Conservation (phyloP, 2,888 invertebrate species). For the Himalopsyche kuldschensis region DNA sequence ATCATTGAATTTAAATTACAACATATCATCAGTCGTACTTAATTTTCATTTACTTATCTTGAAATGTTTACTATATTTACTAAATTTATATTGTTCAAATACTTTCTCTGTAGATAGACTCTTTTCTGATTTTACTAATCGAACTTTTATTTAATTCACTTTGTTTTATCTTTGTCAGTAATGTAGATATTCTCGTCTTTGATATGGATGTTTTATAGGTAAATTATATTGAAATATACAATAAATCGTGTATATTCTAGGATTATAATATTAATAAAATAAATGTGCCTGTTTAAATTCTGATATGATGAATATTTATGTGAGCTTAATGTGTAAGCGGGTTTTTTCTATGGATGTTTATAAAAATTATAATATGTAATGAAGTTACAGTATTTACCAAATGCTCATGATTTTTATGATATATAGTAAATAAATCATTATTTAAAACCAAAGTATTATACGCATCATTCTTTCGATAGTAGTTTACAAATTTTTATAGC, state of each 20-base stretch:
- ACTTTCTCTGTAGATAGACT: too few species aligned
- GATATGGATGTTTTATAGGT: conserved; percentile 9
- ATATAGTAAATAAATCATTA: background rate
- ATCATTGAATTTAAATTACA: too few species aligned
- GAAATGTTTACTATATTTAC: too few species aligned
- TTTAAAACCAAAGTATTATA: background rate
- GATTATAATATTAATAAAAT: conserved; percentile 1
- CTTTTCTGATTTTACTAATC: background rate
- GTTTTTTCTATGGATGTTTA: conserved; percentile 23
- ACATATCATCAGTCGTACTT: too few species aligned
- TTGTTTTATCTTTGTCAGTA: background rate
- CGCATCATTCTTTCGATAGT: background rate
- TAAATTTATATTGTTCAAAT: too few species aligned
- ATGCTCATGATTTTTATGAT: background rate
- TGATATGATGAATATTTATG: conserved; percentile 16
- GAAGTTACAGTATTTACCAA: background rate
- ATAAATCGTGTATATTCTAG: conserved; percentile 2
- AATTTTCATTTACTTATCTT: too few species aligned
- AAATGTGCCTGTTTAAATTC: conserved; percentile 31
- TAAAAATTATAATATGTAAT: background rate
- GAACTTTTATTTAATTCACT: background rate
- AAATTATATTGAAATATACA: background rate
- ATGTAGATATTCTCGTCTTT: background rate
- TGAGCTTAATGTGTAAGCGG: conserved; percentile 32
- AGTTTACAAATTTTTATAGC: background rate